These are phyloP conservation scores for Crax fasciolata DNA, from an alignment of 2,797 vertebrate genomes.

Conservation along the genomic window DNA sequence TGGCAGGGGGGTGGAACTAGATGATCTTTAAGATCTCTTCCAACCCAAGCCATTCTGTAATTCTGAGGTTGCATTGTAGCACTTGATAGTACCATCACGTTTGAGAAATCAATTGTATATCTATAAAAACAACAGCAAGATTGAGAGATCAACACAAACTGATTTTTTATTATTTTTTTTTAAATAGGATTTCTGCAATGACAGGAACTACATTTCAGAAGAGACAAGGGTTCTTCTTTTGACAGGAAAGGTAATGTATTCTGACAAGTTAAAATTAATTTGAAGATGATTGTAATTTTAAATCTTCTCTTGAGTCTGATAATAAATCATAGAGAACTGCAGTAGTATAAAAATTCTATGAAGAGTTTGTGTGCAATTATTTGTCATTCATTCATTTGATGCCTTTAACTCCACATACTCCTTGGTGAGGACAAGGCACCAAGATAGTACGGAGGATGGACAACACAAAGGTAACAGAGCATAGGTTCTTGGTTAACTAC, in stretches of 20 bases:
- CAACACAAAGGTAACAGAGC: background rate
- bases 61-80: background rate
- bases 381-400: background rate
- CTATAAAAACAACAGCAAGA: background rate
- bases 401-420: background rate
- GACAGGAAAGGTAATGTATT: slow-evolving; percentile 93
- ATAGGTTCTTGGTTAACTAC: background rate
- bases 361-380: background rate
- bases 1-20: too few relatives aligned
- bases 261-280: background rate
- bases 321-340: background rate
- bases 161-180: background rate
- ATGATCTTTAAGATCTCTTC: too few relatives aligned
- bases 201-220: slow-evolving; percentile 94
- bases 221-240: slow-evolving; percentile 94
- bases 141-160: background rate
- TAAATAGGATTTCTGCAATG: slow-evolving; percentile 93
- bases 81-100: background rate
- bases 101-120: background rate
- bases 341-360: background rate
- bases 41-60: too few relatives aligned
- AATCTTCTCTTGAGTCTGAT: background rate
- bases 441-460: background rate
- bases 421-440: background rate
- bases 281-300: background rate